A percentile compares a stretch with the other conserved stretches of the same genome.
These are phyloP conservation scores for Epinephelus coioides DNA, from an alignment of 2,797 vertebrate species.

Conservation along the genomic window DNA sequence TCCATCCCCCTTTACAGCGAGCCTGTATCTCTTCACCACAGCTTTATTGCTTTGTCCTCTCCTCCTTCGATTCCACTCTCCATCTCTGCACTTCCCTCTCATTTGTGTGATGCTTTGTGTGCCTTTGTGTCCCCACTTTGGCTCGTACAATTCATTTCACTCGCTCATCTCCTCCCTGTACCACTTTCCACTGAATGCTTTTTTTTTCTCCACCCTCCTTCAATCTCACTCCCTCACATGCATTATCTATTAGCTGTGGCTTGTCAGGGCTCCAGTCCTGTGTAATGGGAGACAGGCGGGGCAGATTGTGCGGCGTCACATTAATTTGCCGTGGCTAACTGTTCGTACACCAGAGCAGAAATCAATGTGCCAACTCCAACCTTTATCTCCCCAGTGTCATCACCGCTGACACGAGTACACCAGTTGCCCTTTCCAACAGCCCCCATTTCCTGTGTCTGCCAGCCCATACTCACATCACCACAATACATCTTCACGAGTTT, in stretches of 20 bases:
- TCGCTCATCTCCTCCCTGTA: conserved; percentile 31
- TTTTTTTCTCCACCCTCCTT: conserved; percentile 19
- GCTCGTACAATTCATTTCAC: conserved; percentile 48
- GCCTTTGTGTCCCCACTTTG: conserved; percentile 31
- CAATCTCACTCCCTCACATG: conserved; percentile 51
- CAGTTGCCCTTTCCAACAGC: conserved; percentile 55
- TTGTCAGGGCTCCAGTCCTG: conserved; percentile 75
- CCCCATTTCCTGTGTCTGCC: conserved; percentile 44
- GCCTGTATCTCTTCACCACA: conserved; percentile 48
- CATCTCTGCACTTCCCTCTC: conserved; percentile 25
- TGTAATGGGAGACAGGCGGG: conserved; percentile 80
- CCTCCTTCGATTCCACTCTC: conserved; percentile 36
- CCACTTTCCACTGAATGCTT: conserved; percentile 9
- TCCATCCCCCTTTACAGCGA: conserved; percentile 21
- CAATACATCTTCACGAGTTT: conserved; percentile 1
- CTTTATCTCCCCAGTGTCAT: conserved; percentile 57
- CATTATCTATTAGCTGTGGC: conserved; percentile 79
- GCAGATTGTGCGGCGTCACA: conserved; percentile 70
- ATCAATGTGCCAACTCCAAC: conserved; percentile 69
- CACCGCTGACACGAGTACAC: conserved; percentile 52
- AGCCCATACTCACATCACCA: conserved; percentile 13
- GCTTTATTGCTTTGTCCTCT: conserved; percentile 61
- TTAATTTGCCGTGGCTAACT: conserved; percentile 83
- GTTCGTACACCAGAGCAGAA: conserved; percentile 64
- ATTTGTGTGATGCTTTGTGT: conserved; percentile 31